Percentiles rank a stretch among this genome's conserved stretches.
phyloP scores from a whole-genome alignment of 2,888 invertebrate species.

The Liposcelis brunnea region DNA sequence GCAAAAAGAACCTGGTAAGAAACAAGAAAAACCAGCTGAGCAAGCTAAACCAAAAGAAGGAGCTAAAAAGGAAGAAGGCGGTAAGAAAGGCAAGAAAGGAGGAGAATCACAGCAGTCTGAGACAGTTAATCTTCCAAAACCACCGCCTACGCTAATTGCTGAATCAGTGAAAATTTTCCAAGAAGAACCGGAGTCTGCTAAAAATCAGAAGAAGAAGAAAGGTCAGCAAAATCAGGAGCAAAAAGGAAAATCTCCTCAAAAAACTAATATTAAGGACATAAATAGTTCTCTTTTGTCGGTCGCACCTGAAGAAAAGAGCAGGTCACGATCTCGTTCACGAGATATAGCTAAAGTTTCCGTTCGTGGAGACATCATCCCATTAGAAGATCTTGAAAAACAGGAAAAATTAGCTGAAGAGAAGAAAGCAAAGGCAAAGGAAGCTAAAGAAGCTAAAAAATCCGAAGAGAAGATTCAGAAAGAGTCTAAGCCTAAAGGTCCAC shows the following conservation, averaged over 20 bases:
- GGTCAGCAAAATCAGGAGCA: background rate
- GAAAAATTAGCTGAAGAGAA: background rate
- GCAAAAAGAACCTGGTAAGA: conserved; percentile 12
- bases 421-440: conserved; percentile 1
- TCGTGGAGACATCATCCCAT: conserved; percentile 1
- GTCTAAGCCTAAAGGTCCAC: background rate
- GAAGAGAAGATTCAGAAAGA: conserved; percentile 4
- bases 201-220: background rate
- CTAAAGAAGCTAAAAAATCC: conserved; percentile 5
- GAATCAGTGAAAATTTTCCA: conserved; percentile 1
- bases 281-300: background rate
- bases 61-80: conserved; percentile 2
- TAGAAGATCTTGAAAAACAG: background rate
- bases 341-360: conserved; percentile 2
- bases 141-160: background rate
- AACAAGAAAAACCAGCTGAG: conserved; percentile 15
- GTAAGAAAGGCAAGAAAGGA: conserved; percentile 11
- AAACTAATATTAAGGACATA: too few species aligned
- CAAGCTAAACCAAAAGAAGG: conserved; percentile 9
- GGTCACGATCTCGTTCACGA: background rate
- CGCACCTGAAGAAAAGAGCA: background rate
- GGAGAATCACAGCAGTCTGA: conserved; percentile 5
- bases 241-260: background rate
- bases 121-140: conserved; percentile 1
- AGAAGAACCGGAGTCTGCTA: background rate